Base-by-base conservation (phyloP, 35 echinoderm and acorn worm species). In the Nesometra sesokonis region DNA sequence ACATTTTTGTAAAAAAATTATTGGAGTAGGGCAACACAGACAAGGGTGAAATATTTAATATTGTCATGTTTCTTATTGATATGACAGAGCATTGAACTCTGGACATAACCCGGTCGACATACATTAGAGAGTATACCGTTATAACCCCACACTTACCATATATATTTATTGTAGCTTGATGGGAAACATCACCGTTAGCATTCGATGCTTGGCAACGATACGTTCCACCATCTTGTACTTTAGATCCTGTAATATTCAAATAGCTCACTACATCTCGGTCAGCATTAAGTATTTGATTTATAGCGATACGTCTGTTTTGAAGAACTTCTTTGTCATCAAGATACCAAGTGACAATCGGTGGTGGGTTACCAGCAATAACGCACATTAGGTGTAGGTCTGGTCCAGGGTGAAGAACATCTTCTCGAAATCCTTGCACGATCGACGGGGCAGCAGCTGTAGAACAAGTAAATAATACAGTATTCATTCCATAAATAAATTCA, bases 181-280 rank as follows among this genome's bases (percentile, higher is more conserved):
- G 90, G 33, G 29, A 80, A 0, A 89, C 85, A 0, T 11, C 76
- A 0, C 96, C 96, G 33, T 94, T 78, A 11, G 85, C 88, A 78
- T 93, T 99, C 11, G 96, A 86, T 13, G 96, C 96, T 47, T 91
- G 52, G 78, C 96, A 99, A 3, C 96, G 87, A 33, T 91, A 99
- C 30, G 92, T 79, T 34, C 96, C 96, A 35, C 96, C 96, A 90
- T 99, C 96, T 52, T 90, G 76, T 21, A 88, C 91, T n/a, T 88
- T 80, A 2, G 94, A 76, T n/a, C 96, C 77, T 2, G 93, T 94
- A 29, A 99, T 99, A 77, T 99, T 99, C 76, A 99, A 83, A 57
- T 94, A 83, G 36, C 93, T 93, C 23, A 93, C 90, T 84, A 99
- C 93, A 85, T 99, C 96, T 83, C 93, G 89, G 57, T 99, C 96